Conservation (phyloP, 2,797 vertebrate genomes). For the Gobio occitaniae region DNA sequence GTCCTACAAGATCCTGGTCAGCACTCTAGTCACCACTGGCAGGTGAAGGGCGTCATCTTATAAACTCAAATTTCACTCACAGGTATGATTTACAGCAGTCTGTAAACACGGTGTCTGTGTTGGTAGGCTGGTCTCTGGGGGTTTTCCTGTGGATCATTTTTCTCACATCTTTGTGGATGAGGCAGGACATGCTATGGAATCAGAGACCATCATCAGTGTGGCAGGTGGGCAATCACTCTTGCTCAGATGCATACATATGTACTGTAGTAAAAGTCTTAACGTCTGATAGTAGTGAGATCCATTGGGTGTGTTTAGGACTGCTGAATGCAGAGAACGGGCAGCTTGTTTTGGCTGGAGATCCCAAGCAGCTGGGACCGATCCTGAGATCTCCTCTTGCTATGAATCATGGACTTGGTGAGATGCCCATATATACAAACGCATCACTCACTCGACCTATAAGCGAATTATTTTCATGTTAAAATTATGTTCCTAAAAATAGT, state of each 20-base stretch:
- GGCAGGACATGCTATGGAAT: slow-evolving; percentile 88
- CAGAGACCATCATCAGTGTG: slow-evolving; percentile 83
- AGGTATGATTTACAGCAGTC: not conserved
- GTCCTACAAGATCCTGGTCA: slow-evolving; percentile 85
- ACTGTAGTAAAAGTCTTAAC: not conserved
- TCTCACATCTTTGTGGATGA: slow-evolving; percentile 94
- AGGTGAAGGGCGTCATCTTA: slow-evolving; percentile 76
- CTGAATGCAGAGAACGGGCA: slow-evolving; percentile 78
- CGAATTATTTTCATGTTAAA: not conserved
- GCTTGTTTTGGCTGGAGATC: slow-evolving; percentile 93
- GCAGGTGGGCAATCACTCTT: slow-evolving; percentile 78
- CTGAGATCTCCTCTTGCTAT: slow-evolving; percentile 84
- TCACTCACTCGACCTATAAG: too few species aligned
- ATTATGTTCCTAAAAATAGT: not conserved
- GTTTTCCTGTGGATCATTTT: slow-evolving; percentile 82
- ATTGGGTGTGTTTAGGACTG: slow-evolving; percentile 66
- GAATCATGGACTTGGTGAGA: slow-evolving; percentile 82
- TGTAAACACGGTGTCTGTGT: slow-evolving; percentile 2
- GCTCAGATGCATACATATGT: not conserved
- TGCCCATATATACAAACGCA: too few species aligned
- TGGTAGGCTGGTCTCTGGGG: slow-evolving; percentile 82
- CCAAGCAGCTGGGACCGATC: slow-evolving; percentile 91
- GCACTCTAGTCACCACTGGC: slow-evolving; percentile 90
- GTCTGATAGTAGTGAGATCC: not conserved
- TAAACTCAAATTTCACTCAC: not conserved